A percentile compares a stretch with the other conserved stretches of the same genome.
Conservation (phyloP, 2,888 invertebrate species). For the Heteromurus nitidus region DNA sequence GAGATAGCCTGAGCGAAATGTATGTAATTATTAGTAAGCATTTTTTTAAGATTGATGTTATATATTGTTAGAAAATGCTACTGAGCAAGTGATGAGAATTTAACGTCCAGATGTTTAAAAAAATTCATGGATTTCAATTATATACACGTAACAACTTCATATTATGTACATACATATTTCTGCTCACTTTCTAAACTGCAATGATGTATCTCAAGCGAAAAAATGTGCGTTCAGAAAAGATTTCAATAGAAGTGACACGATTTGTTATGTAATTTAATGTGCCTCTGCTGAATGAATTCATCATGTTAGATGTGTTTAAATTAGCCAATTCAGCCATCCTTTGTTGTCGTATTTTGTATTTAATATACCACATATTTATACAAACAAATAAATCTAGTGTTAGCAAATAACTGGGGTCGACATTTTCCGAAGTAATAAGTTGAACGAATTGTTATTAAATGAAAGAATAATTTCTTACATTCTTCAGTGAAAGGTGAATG, state of each 20-base stretch:
- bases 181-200: slow-evolving; percentile 31
- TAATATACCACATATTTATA: slow-evolving; percentile 32
- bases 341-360: slow-evolving; percentile 37
- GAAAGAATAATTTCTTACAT: slow-evolving; percentile 12
- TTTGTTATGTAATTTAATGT: slow-evolving; percentile 11
- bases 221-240: slow-evolving; percentile 17
- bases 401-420: slow-evolving; percentile 15
- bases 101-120: slow-evolving; percentile 26
- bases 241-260: slow-evolving; percentile 4
- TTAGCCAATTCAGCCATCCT: slow-evolving; percentile 16
- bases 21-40: slow-evolving; percentile 26
- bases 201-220: slow-evolving; percentile 23
- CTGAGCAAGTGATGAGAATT: slow-evolving; percentile 35
- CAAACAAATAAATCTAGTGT: slow-evolving; percentile 30
- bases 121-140: slow-evolving; percentile 13
- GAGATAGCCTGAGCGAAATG: slow-evolving; percentile 5
- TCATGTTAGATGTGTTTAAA: not conserved
- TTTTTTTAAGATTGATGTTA: slow-evolving; percentile 32
- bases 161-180: not conserved
- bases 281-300: slow-evolving; percentile 11
- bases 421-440: not conserved
- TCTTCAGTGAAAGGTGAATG: not conserved
- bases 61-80: slow-evolving; percentile 17
- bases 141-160: slow-evolving; percentile 3
- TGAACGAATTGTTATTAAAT: slow-evolving; percentile 1